These are phyloP conservation scores for Mastigias papua DNA, from an alignment of 30 jellyfish, hydroid and myxozoan species.

Conservation along the genomic window DNA sequence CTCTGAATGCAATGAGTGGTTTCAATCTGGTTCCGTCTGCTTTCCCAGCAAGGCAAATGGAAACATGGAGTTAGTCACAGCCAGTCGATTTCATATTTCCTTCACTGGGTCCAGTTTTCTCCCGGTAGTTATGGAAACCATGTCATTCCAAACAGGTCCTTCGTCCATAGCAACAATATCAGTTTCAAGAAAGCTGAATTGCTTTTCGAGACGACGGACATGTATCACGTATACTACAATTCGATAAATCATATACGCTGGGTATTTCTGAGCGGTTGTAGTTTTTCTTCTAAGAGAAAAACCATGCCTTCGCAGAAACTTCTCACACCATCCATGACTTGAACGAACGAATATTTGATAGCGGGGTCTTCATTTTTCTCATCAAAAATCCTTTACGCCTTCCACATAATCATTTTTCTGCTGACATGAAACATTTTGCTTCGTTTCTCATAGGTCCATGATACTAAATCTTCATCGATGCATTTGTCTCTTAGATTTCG, in stretches of 20 bases:
- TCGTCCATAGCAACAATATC: neutral
- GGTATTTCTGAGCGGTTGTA: neutral
- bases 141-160: neutral
- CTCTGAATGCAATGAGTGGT: neutral
- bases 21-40: too few species aligned
- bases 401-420: slow-evolving; percentile 3
- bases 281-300: slow-evolving; percentile 1
- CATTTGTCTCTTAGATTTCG: neutral
- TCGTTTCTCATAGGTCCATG: slow-evolving; percentile 30
- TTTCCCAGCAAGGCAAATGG: too few species aligned
- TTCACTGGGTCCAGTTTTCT: slow-evolving; percentile 48
- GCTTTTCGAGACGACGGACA: neutral
- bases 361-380: slow-evolving; percentile 1
- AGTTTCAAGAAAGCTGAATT: neutral
- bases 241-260: neutral
- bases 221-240: neutral
- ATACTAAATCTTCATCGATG: slow-evolving; percentile 35
- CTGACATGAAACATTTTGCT: slow-evolving; percentile 53
- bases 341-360: neutral
- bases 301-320: neutral
- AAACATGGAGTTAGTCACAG: too few species aligned
- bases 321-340: slow-evolving; percentile 1
- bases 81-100: too few species aligned
- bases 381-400: neutral
- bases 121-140: slow-evolving; percentile 37